Conservation (phyloP, 2,797 vertebrate species). For the Sitta carolinensis region DNA sequence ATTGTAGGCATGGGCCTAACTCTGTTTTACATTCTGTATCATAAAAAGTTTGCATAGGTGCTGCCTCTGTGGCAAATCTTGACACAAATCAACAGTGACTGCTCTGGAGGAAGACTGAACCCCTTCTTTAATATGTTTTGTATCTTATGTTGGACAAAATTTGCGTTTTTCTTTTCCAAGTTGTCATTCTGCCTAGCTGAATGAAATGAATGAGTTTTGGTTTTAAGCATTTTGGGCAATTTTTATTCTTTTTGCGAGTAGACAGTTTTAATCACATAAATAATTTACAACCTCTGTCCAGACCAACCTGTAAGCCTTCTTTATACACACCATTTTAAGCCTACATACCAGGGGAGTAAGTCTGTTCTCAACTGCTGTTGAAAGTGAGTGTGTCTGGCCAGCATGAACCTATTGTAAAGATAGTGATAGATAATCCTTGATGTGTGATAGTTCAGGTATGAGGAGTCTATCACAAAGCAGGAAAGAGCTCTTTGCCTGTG, state of each 20-base stretch:
- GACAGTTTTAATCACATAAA: constrained; percentile 1
- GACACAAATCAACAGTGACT: background rate
- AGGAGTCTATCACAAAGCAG: background rate
- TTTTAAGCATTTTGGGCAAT: background rate
- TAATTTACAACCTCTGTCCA: background rate
- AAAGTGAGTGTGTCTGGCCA: background rate
- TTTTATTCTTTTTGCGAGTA: background rate
- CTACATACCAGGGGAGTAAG: background rate
- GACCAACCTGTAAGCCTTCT: background rate
- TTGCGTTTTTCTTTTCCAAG: background rate
- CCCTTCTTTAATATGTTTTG: background rate
- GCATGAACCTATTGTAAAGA: constrained; percentile 18
- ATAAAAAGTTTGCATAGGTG: background rate
- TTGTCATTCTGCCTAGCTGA: background rate
- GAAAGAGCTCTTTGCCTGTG: background rate
- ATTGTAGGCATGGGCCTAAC: background rate
- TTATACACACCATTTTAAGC: background rate
- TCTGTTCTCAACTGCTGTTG: background rate
- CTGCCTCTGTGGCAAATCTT: background rate
- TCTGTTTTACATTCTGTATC: background rate
- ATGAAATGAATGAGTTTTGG: background rate
- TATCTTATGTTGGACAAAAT: background rate
- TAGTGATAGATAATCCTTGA: background rate
- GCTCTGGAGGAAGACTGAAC: background rate
- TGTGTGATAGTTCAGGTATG: background rate